Evolutionary conservation across 2,113 vertebrate species (phyloP).

Genomic region (Poicephalus gulielmi): DNA sequence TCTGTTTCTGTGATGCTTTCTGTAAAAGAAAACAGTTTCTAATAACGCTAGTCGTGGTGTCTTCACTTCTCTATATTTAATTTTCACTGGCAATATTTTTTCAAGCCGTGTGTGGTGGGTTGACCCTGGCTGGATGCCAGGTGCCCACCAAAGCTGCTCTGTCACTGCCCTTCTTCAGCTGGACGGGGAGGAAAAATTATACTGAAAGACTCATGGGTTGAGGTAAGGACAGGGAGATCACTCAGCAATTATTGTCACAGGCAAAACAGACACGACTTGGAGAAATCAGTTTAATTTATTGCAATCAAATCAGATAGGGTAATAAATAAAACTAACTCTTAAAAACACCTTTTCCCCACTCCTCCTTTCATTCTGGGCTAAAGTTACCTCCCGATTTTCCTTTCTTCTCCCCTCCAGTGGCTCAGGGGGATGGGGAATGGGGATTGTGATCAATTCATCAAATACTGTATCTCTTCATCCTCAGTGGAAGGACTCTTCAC

Average conservation of each 20-base stretch:
- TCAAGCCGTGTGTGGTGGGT: not conserved
- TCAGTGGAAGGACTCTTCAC: not conserved
- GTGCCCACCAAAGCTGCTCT: not conserved
- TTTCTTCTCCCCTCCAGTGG: not conserved
- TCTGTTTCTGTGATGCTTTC: conserved; percentile 15
- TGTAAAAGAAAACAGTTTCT: conserved; percentile 14
- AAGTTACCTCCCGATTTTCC: not conserved
- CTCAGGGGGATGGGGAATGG: not conserved
- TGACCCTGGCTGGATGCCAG: not conserved
- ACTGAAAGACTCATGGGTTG: not conserved
- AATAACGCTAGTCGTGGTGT: not conserved
- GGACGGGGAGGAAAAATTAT: not conserved
- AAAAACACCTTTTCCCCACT: not conserved
- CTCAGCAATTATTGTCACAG: not conserved
- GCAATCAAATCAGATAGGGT: not conserved
- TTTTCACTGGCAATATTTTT: conserved; percentile 32
- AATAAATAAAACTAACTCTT: not conserved
- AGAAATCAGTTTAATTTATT: not conserved
- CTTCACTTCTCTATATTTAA: not conserved
- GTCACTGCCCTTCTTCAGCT: not conserved
- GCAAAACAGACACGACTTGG: not conserved
- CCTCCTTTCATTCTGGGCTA: not conserved
- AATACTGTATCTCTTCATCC: not conserved
- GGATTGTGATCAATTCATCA: not conserved
- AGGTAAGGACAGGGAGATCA: not conserved